Base-by-base conservation (phyloP, 1,140 invertebrate genomes). In the Caenorhabditis inopinata region DNA sequence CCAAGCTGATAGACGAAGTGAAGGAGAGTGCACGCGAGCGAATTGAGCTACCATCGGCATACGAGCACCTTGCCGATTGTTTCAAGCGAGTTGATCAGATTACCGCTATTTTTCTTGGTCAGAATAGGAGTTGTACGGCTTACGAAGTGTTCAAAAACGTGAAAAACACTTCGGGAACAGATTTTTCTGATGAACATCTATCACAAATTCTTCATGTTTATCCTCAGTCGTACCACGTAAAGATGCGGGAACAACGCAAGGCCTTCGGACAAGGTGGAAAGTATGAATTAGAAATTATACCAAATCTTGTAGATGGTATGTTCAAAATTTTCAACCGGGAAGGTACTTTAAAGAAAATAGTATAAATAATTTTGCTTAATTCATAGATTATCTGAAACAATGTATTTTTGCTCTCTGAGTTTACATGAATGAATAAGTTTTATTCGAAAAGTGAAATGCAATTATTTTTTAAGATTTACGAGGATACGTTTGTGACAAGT, bases 151-250 rank as follows among this genome's bases (percentile, higher is more conserved):
- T 68, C 16, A 68, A 68, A 42, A 68, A 27, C 21, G 32, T 68
- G 9, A 38, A 18, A 21, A 42, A 29, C 9, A 38, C 58, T 5
- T 68, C 58, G 6, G 58, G 58, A 68, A 18, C 2, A n/a, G 32
- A 68, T 21, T 68, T 68, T 68, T 68, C 58, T 21, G 12, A 21
- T 68, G 14, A 38, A 11, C 58, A 68, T 21, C 21, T 68, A 12
- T 38, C 58, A 7, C 25, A 68, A 68, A 68, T 68, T 38, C 58
- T 68, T 29, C 58, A 68, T 68, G 58, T 68, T 1, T 68, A 68
- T 21, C 58, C 58, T 68, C 25, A 68, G 38, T 21, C 58, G 0
- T 68, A 42, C 12, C 32, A 68, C 38, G 32, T 68, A 1, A 32
- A 68, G 9, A 68, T 68, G 58, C 32, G 58, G n/a, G 58, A 68